phyloP scores from a whole-genome alignment of 1,140 invertebrate genomes.

The Arion vulgaris region DNA sequence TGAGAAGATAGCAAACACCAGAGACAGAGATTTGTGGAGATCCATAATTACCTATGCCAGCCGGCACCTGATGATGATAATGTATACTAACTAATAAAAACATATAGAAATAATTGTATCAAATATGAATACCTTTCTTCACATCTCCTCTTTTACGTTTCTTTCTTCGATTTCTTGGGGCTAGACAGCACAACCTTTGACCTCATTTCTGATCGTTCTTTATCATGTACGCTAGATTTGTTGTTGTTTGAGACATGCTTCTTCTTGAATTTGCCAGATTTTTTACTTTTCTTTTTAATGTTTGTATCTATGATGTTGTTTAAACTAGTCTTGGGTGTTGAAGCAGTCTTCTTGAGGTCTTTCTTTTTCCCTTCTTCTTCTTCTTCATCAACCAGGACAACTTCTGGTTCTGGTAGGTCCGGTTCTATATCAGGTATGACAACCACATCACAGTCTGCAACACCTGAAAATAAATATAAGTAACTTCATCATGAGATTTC shows the following conservation, averaged over 20 bases:
- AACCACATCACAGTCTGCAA: neutral
- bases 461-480: neutral
- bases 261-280: neutral
- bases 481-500: too few relatives aligned
- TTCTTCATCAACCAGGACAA: neutral
- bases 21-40: too few relatives aligned
- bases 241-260: neutral
- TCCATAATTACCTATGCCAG: too few relatives aligned
- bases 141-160: neutral
- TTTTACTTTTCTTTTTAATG: neutral
- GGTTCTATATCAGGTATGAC: slow-evolving; percentile 15
- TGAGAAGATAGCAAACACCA: too few relatives aligned
- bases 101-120: too few relatives aligned
- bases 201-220: neutral
- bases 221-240: neutral
- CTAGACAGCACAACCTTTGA: neutral
- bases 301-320: too few relatives aligned
- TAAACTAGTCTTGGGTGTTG: neutral
- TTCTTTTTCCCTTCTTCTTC: neutral
- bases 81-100: too few relatives aligned
- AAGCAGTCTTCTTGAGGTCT: neutral
- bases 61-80: too few relatives aligned
- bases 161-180: neutral
- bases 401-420: slow-evolving; percentile 5
- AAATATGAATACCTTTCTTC: neutral